A percentile compares a stretch with the other conserved stretches of the same genome.
Conservation (phyloP, 2,113 vertebrate genomes). For the Muntiacus reevesi region DNA sequence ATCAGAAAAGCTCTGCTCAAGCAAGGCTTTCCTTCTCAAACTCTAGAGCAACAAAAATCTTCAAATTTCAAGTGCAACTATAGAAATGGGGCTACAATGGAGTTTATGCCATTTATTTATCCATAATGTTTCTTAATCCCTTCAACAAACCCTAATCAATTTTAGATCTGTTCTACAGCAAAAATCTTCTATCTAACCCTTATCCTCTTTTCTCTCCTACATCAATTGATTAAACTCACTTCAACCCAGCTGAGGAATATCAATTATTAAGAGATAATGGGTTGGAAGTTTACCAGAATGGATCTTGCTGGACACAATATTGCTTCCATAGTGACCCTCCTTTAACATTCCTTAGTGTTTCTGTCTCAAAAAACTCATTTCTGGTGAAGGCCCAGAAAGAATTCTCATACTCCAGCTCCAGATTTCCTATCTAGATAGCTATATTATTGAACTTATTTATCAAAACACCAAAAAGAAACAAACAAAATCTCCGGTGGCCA, state of each 20-base stretch:
- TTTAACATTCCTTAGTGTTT: neutral
- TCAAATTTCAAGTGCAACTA: neutral
- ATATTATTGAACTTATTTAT: constrained; percentile 57
- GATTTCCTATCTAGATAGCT: constrained; percentile 25
- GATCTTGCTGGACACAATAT: neutral
- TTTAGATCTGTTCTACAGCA: neutral
- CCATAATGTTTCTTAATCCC: neutral
- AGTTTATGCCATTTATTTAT: neutral
- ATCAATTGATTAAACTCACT: neutral
- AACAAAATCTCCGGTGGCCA: neutral
- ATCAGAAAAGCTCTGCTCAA: neutral
- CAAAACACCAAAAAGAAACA: neutral
- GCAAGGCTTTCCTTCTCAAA: neutral
- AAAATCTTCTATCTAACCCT: neutral
- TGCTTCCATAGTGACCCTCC: neutral
- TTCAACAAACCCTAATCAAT: neutral
- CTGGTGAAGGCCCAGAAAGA: neutral
- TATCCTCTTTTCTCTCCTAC: neutral
- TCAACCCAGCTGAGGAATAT: neutral
- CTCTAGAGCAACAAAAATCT: neutral
- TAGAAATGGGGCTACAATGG: neutral
- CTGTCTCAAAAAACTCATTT: constrained; percentile 9
- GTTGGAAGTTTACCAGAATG: neutral
- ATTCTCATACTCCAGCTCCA: constrained; percentile 12
- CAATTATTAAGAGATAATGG: neutral